Base-by-base conservation (phyloP, 2,113 vertebrate genomes). In the Dasyprocta punctata region DNA sequence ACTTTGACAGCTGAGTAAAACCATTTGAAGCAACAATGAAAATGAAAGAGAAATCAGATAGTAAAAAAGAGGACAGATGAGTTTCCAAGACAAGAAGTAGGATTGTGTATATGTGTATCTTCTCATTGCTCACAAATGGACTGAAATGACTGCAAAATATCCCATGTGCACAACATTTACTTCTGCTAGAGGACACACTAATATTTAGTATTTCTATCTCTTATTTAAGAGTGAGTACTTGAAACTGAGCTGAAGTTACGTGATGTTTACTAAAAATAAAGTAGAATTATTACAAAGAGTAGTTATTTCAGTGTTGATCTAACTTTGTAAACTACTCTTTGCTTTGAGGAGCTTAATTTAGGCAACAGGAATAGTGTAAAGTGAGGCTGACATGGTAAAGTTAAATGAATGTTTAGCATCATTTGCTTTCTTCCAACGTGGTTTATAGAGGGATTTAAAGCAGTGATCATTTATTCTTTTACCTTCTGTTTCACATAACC, bases 1-100 rank as follows among this genome's bases (percentile, higher is more conserved):
- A 60, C 67, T 65, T 67, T 92, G 82, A 94, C 82, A 82, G 33
- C 61, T 83, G 24, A 91, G 56, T 73, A 91, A 95, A 80, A 86
- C 33, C 60, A 38, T 44, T 78, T 89, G 69, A 1, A n/a, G 19
- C 54, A 78, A 67, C 58, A 87, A 1, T 84, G 44, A 63, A 95
- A 97, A 82, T 65, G 38, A 58, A 93, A 4, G 49, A 69, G 61
- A 87, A 82, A 60, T 94, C 54, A 80, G 87, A 65, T 24, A 81
- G 33, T 80, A n/a, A 75, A 28, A 60, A 83, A 52, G 58, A 91
- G 11, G 54, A 36, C n/a, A 84, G 84, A 47, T n/a, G 56, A 81
- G 19, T 90, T 92, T 92, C 63, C 7, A 30, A 75, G 36, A 61
- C 36, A 60, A 78, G 82, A 93, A 65, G 36, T 13, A 77, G 7